Evolutionary conservation across 2,888 invertebrate genomes (phyloP).

Genomic region (Hydrotaea diabolus): DNA sequence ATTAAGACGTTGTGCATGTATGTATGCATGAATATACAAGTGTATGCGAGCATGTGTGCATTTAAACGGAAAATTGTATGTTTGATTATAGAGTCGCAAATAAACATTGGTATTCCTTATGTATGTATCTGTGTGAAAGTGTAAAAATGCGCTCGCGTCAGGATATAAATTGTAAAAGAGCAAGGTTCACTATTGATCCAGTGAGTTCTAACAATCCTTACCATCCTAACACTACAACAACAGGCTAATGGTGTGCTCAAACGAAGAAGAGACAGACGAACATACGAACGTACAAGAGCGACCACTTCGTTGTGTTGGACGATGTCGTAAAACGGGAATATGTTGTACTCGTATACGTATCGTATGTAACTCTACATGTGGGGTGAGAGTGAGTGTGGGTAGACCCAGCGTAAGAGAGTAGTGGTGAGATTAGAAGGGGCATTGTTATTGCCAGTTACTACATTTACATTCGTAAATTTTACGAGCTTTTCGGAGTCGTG

Average conservation of each 20-base stretch:
- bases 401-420: not conserved
- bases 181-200: slow-evolving; percentile 63
- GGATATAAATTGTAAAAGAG: slow-evolving; percentile 38
- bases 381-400: not conserved
- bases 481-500: slow-evolving; percentile 60
- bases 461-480: slow-evolving; percentile 60
- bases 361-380: no score
- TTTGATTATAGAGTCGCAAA: not conserved
- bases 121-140: no score
- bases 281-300: not conserved
- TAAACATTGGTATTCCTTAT: no score
- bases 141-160: no score
- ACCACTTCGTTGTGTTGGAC: not conserved
- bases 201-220: not conserved
- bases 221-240: not conserved
- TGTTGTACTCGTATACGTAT: not conserved
- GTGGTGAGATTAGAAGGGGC: slow-evolving; percentile 33
- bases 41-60: not conserved
- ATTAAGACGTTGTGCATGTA: slow-evolving; percentile 16
- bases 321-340: not conserved
- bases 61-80: not conserved
- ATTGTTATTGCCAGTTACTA: slow-evolving; percentile 43
- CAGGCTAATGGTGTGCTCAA: not conserved
- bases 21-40: not conserved
- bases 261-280: not conserved